Conservation (phyloP, 2,797 vertebrate genomes). For the Sciurus vulgaris region DNA sequence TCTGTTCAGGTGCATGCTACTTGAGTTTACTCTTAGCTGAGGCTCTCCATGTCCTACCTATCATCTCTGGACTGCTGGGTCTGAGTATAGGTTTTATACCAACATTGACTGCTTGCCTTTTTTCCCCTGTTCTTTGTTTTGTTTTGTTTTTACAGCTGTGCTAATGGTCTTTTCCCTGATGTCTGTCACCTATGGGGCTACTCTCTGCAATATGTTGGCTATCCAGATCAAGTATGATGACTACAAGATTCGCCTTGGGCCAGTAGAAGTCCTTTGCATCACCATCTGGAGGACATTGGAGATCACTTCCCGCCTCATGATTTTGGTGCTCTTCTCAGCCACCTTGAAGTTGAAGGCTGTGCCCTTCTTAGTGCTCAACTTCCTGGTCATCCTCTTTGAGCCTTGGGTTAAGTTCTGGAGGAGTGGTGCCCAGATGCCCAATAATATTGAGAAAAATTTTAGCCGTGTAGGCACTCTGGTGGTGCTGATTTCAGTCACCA, state of each 20-base stretch:
- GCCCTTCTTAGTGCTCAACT: slow-evolving; percentile 91
- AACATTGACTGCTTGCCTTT: background rate
- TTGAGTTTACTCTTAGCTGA: slow-evolving; percentile 30
- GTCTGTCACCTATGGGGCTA: slow-evolving; percentile 95
- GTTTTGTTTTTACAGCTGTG: slow-evolving; percentile 85
- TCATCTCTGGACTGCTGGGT: slow-evolving; percentile 46
- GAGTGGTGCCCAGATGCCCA: slow-evolving; percentile 89
- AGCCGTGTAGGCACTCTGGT: slow-evolving; percentile 93
- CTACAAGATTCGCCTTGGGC: slow-evolving; percentile 94
- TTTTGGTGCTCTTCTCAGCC: slow-evolving; percentile 96
- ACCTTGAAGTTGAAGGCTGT: slow-evolving; percentile 94
- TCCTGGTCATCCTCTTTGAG: slow-evolving; percentile 95
- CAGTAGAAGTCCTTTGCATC: slow-evolving; percentile 93
- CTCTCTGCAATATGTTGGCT: slow-evolving; percentile 95
- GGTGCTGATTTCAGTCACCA: slow-evolving; percentile 93
- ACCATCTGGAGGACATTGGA: slow-evolving; percentile 95
- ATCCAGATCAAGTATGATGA: slow-evolving; percentile 98
- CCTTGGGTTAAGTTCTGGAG: slow-evolving; percentile 97
- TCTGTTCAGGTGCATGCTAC: background rate
- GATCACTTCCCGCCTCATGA: slow-evolving; percentile 93
- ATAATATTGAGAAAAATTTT: slow-evolving; percentile 95
- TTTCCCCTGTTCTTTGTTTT: slow-evolving; percentile 47
- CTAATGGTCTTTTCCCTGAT: slow-evolving; percentile 95
- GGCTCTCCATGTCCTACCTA: background rate
- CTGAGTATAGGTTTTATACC: slow-evolving; percentile 4